Conservation (phyloP, 2,888 invertebrate genomes). For the Ormyrus nitidulus region DNA sequence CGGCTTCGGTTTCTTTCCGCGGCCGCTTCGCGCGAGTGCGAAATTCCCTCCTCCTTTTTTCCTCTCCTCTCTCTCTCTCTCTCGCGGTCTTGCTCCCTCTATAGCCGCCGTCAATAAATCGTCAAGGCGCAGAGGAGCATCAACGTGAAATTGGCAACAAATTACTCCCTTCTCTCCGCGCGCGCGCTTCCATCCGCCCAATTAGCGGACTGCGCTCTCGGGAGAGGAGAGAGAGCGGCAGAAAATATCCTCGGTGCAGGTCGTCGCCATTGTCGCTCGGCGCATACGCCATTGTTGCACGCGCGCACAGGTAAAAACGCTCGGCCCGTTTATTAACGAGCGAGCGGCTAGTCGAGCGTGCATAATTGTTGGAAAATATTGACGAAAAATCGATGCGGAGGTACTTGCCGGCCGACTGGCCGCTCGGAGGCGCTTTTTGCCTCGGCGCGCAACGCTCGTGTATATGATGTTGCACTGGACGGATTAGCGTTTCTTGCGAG, state of each 20-base stretch:
- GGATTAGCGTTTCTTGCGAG: neutral
- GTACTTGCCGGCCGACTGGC: too few species aligned
- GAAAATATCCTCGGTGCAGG: neutral
- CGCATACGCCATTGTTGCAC: neutral
- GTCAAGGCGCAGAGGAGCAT: conserved; percentile 59
- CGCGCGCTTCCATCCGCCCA: conserved; percentile 60
- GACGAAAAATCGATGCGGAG: conserved; percentile 35
- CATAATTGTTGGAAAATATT: conserved; percentile 43
- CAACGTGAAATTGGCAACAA: conserved; percentile 71
- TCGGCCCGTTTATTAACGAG: conserved; percentile 24
- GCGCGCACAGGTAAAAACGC: conserved; percentile 6
- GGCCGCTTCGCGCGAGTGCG: conserved; percentile 49
- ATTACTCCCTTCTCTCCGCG: conserved; percentile 64
- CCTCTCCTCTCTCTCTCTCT: conserved; percentile 26
- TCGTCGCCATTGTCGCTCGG: conserved; percentile 34
- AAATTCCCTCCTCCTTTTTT: conserved; percentile 48
- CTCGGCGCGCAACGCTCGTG: neutral
- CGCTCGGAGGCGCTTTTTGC: neutral
- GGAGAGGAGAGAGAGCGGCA: too few species aligned
- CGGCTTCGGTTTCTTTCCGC: conserved; percentile 59
- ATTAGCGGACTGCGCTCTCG: conserved; percentile 66
- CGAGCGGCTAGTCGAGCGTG: conserved; percentile 17
- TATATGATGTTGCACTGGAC: too few species aligned
- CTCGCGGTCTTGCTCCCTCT: conserved; percentile 9
- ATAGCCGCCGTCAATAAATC: conserved; percentile 58